These are phyloP conservation scores for Tenthredo distinguenda DNA, from an alignment of 2,888 invertebrate genomes.

Conservation along the genomic window DNA sequence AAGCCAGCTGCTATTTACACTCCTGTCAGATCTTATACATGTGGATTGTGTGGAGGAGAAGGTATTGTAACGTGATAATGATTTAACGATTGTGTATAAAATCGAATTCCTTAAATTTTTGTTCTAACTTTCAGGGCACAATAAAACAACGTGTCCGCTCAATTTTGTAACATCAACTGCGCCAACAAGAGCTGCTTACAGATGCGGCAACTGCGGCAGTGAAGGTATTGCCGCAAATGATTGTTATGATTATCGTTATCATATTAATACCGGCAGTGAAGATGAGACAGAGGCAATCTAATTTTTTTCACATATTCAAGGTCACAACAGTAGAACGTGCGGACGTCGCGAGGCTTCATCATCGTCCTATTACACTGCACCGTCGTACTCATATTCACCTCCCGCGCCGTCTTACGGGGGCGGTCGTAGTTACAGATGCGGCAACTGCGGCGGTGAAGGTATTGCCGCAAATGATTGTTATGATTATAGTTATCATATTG, in stretches of 20 bases:
- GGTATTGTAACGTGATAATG: neutral
- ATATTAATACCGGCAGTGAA: neutral
- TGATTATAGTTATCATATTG: neutral
- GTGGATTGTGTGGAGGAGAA: constrained; percentile 5
- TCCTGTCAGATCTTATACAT: neutral
- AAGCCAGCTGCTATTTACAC: neutral
- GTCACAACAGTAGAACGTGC: constrained; percentile 38
- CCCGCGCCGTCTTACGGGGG: neutral
- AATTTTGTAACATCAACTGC: neutral
- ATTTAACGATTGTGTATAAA: neutral
- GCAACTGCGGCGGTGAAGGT: constrained; percentile 9
- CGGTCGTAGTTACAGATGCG: constrained; percentile 9
- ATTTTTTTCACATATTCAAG: neutral
- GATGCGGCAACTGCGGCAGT: neutral
- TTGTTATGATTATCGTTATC: neutral
- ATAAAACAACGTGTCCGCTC: neutral
- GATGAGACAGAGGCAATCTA: neutral
- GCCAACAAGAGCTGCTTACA: neutral
- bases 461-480: neutral
- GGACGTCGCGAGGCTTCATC: constrained; percentile 8
- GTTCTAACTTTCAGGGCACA: neutral
- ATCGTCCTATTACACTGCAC: neutral
- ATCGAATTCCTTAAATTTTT: neutral
- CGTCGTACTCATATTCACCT: neutral
- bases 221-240: neutral